These are phyloP conservation scores for Pelobates cultripes DNA, from an alignment of 2,797 vertebrate genomes.

Conservation along the genomic window DNA sequence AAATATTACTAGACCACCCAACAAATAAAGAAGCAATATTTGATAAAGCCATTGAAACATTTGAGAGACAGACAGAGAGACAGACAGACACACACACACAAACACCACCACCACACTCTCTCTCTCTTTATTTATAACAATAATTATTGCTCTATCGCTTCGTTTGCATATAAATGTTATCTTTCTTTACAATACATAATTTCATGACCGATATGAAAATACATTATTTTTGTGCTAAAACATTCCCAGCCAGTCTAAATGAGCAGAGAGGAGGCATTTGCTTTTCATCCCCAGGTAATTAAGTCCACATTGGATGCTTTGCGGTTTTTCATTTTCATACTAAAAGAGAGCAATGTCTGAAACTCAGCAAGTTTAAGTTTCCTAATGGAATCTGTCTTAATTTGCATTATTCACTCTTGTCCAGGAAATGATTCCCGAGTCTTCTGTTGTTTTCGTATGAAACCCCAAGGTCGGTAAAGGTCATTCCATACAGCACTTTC, in stretches of 20 bases:
- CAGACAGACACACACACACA: no score
- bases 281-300: background rate
- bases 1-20: no score
- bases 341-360: slow-evolving; percentile 42
- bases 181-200: no score
- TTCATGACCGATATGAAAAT: no score
- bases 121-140: no score
- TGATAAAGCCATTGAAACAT: no score
- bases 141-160: no score
- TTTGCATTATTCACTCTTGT: slow-evolving; percentile 59
- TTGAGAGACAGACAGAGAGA: no score
- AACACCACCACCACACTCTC: no score
- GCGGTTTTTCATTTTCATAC: slow-evolving; percentile 52
- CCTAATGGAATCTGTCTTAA: slow-evolving; percentile 63
- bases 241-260: background rate
- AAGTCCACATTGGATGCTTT: slow-evolving; percentile 11
- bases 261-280: background rate
- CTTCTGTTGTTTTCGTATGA: slow-evolving; percentile 59
- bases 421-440: slow-evolving; percentile 62
- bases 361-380: slow-evolving; percentile 49
- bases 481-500: slow-evolving; percentile 59
- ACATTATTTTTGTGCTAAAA: no score
- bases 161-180: no score
- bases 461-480: slow-evolving; percentile 61
- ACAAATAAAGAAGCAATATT: no score